Evolutionary conservation across 2,888 invertebrate species (phyloP), one percentile per base, ranked within the genome.

Genomic region (Cheilosia grossa): DNA sequence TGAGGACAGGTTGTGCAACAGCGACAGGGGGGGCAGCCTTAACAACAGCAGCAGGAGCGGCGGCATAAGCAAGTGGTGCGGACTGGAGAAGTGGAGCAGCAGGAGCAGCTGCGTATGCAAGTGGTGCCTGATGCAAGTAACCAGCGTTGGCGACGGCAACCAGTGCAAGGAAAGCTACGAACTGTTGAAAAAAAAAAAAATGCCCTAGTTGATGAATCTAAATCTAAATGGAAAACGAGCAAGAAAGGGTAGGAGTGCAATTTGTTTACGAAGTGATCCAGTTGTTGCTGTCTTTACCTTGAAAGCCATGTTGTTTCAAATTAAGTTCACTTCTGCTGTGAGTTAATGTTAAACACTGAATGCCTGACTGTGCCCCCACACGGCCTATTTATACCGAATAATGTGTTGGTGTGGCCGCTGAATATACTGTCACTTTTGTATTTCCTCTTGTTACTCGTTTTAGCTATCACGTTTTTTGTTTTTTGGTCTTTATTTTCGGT

Each of bases 111-210:
- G 77, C 33, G 33, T 74, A 64, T 1, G 80, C 69, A 21, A 83
- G 13, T 56, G 87, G 74, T 44, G 77, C 58, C 2, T 75, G 59
- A 24, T 78, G 77, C 10, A 80, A 37, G 51, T 44, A 21, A 19
- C 90, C 90, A 54, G 90, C 91, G 86, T 89, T 90, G 86, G 90
- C 90, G 21, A 89, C 88, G 37, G 91, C 89, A 58, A 90, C 87
- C 83, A 91, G 87, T 73, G 90, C 90, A 77, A 91, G 88, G 69
- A 90, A 89, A 87, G 90, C 90, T 78, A 90, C 88, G 74, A 90
- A 90, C 90, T 90, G 88, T 47, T 80, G 82, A 79, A 66, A 15
- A 33, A 66, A 59, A 61, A 56, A 58, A 54, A 21, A 56, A 4
- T 40, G 44, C n/a, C 17, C 6, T 24, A 40, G 9, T 63, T 67